Base-by-base conservation (phyloP, 2,888 invertebrate species). In the Caenorhabditis sp. region DNA sequence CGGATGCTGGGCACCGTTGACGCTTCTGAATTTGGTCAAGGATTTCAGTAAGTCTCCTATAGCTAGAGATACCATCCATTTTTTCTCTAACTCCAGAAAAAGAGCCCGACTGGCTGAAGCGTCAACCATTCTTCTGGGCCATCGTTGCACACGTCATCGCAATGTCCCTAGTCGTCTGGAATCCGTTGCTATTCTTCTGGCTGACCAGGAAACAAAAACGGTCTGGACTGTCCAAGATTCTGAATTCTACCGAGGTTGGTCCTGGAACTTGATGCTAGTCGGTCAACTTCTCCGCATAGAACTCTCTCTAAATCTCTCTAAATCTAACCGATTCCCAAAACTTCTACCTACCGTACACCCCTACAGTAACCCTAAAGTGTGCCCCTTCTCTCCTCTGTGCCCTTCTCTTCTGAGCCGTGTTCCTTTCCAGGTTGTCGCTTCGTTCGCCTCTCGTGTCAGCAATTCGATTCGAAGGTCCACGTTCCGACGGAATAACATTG, bases 131-230 rank as follows among this genome's bases (percentile, higher is more conserved):
- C 80, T 78, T 91, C 61, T 90, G 88, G 88, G 86, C 90, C 0
- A 83, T 91, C 2, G 61, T 89, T 9, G 90, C 90, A 8, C 91
- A 91, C 80, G 85, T 85, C 28, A 88, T 91, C 28, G 91, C 91
- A 58, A 91, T 91, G 91, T 90, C 90, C 9, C 71, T 88, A 9
- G 90, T 90, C 32, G 79, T 90, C 47, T 90, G 90, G 90, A 91
- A 91, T 70, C 91, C 91, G 1, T 37, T 91, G 22, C 85, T 91
- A 9, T 91, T 91, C 86, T 91, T 91, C 84, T 91, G 91, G 91
- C 69, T 91, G 37, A 91, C 91, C 18, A 60, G 90, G n/a, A 91
- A 91, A 81, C 91, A 90, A 60, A 90, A 90, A 64, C 77, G 88
- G 24, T 80, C 80, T n/a, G 85, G 87, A 35, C 77, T 91, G 22